These are phyloP conservation scores for Caenorhabditis angaria DNA, from an alignment of 2,888 invertebrate genomes.

Conservation along the genomic window DNA sequence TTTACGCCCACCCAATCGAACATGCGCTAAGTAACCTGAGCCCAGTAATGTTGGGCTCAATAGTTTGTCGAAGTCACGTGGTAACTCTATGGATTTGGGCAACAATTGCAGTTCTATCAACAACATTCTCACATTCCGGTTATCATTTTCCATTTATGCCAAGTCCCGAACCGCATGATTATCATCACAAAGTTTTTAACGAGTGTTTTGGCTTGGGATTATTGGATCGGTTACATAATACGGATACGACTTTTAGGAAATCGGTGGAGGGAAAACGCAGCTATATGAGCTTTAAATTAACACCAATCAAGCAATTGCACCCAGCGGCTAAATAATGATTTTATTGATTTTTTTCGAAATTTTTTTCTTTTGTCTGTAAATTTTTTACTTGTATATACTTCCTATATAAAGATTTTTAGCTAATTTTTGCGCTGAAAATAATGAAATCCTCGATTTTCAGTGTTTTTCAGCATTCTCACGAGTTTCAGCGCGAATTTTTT, in stretches of 20 bases:
- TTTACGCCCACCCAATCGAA: conserved; percentile 63
- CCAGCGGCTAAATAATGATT: conserved; percentile 69
- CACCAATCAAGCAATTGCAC: conserved; percentile 72
- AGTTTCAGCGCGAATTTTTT: no score
- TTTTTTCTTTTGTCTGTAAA: no score
- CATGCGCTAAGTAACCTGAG: conserved; percentile 79
- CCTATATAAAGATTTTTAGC: no score
- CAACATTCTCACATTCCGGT: conserved; percentile 84
- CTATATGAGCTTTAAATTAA: conserved; percentile 72
- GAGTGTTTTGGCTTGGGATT: conserved; percentile 86
- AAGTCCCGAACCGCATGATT: conserved; percentile 87
- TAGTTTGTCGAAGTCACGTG: conserved; percentile 81
- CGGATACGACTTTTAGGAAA: conserved; percentile 82
- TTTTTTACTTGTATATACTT: no score
- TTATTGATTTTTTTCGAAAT: no score
- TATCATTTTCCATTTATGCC: conserved; percentile 87
- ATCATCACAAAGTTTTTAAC: conserved; percentile 85
- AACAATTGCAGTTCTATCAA: conserved; percentile 81
- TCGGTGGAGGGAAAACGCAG: conserved; percentile 81
- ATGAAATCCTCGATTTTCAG: no score
- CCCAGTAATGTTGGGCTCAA: conserved; percentile 79
- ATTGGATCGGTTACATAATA: conserved; percentile 84
- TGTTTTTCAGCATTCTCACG: no score
- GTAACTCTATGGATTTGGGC: conserved; percentile 79
- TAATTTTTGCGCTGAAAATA: no score